Conservation (phyloP, 2,113 vertebrate species). For the Pongo pygmaeus region DNA sequence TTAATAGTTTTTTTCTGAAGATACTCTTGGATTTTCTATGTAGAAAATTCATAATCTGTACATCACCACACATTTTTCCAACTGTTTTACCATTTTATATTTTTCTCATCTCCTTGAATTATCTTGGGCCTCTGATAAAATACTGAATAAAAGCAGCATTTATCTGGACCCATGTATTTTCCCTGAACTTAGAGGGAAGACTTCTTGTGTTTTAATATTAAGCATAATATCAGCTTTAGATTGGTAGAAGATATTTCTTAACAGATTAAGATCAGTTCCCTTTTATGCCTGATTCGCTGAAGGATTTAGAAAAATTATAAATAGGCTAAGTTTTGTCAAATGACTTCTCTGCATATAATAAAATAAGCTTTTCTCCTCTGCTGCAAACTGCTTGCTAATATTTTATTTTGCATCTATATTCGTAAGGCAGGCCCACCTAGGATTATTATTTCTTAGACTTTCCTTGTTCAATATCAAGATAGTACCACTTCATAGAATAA, state of each 20-base stretch:
- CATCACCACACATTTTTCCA: background rate
- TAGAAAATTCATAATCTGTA: background rate
- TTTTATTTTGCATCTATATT: conserved; percentile 31
- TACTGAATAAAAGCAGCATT: background rate
- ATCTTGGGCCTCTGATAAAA: background rate
- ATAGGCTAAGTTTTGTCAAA: background rate
- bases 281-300: background rate
- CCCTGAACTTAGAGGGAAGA: background rate
- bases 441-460: background rate
- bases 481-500: conserved; percentile 23
- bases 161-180: background rate
- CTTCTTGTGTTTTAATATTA: background rate
- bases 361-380: conserved; percentile 16
- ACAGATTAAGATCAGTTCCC: background rate
- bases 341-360: background rate
- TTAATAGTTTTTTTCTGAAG: background rate
- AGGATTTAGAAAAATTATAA: background rate
- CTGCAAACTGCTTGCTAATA: background rate
- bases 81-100: background rate
- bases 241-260: background rate
- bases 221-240: background rate
- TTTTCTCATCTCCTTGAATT: background rate
- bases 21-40: background rate
- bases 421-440: background rate
- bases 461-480: conserved; percentile 14